Percentiles rank a stretch among this genome's conserved stretches.
Evolutionary conservation across 2,113 vertebrate genomes (phyloP).

Genomic region (Sisor rabdophorus): DNA sequence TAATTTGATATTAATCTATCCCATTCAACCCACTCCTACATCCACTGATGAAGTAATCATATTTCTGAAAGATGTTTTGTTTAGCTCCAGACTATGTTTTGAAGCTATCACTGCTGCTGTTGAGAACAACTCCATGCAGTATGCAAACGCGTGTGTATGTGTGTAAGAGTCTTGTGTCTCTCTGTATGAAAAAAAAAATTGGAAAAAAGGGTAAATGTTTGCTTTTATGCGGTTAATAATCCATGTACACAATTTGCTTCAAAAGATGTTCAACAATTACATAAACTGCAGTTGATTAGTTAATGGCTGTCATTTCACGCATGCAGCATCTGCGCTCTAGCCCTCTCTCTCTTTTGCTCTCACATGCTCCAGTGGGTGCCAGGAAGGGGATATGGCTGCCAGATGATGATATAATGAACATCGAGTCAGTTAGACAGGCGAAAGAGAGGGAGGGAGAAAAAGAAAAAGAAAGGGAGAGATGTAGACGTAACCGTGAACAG

Average conservation of each 20-base stretch:
- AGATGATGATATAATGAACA: constrained; percentile 57
- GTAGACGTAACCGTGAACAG: neutral
- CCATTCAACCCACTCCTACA: constrained; percentile 10
- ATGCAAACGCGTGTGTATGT: constrained; percentile 11
- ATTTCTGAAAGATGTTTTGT: constrained; percentile 31
- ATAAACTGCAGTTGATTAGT: constrained; percentile 54
- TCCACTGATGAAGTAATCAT: constrained; percentile 13
- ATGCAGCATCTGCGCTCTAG: constrained; percentile 42
- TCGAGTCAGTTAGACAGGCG: constrained; percentile 45
- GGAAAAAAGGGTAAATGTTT: constrained; percentile 35
- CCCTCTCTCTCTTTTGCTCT: constrained; percentile 30
- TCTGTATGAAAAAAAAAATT: constrained; percentile 13
- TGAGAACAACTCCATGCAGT: constrained; percentile 12
- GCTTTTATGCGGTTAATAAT: constrained; percentile 55
- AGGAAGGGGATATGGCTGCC: constrained; percentile 53
- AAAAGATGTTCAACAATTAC: constrained; percentile 52
- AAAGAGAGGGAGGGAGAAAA: constrained; percentile 32
- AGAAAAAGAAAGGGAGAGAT: neutral
- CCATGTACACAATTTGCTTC: constrained; percentile 57
- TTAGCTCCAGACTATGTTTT: constrained; percentile 11
- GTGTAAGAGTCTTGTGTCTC: neutral
- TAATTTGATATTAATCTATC: constrained; percentile 12
- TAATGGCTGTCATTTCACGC: constrained; percentile 51
- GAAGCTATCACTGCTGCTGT: constrained; percentile 28
- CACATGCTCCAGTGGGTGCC: constrained; percentile 34